Percentiles rank a stretch among this genome's conserved stretches.
Conservation (phyloP, 2,113 vertebrate genomes). For the Cyanoderma ruficeps region DNA sequence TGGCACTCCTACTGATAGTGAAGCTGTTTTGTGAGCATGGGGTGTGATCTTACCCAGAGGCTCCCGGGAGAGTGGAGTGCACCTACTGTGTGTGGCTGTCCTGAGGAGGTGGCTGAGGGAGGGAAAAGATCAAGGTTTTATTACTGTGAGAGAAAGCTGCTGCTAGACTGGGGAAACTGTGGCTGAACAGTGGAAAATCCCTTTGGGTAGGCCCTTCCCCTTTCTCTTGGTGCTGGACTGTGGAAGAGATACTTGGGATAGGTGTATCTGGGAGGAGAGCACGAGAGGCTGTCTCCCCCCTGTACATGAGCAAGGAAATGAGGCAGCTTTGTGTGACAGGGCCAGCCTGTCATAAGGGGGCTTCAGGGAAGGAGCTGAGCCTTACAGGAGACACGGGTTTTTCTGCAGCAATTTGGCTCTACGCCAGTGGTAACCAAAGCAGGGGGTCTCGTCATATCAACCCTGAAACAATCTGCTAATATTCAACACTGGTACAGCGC, state of each 20-base stretch:
- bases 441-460: neutral
- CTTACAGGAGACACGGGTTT: neutral
- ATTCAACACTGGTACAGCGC: neutral
- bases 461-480: neutral
- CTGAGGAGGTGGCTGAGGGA: neutral
- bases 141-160: neutral
- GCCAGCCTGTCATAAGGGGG: neutral
- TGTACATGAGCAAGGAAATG: accelerated
- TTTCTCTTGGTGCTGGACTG: accelerated
- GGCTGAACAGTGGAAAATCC: neutral
- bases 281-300: neutral
- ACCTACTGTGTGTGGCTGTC: neutral
- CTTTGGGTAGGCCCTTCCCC: neutral
- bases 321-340: neutral
- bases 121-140: neutral
- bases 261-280: neutral
- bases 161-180: neutral
- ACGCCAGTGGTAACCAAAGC: neutral
- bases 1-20: neutral
- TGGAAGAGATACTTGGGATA: neutral
- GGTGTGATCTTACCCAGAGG: neutral
- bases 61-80: neutral
- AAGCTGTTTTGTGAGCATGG: neutral
- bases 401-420: neutral
- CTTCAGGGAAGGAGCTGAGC: neutral